These are phyloP conservation scores for Drosophila ercepeae DNA, from an alignment of 1,140 invertebrate genomes.

Conservation along the genomic window DNA sequence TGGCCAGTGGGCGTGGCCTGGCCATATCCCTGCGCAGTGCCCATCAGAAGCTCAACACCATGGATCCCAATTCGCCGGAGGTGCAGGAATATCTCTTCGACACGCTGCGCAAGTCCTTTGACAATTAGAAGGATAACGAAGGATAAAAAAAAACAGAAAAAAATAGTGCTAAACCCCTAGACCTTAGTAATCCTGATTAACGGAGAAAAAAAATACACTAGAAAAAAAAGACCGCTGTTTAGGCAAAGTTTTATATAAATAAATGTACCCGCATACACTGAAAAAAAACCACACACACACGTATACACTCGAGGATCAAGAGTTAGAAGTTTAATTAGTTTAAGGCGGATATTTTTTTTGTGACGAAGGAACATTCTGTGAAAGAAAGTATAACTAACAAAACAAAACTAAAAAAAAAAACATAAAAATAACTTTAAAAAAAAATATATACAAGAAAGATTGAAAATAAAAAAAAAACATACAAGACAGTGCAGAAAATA, in stretches of 20 bases:
- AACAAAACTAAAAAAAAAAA: background rate
- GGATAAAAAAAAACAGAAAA: background rate
- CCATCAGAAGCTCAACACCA: conserved; percentile 84
- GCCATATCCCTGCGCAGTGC: conserved; percentile 64
- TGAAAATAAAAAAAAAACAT: conserved; percentile 8
- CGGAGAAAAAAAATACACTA: too few relatives aligned
- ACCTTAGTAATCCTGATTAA: conserved; percentile 11
- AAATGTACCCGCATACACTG: conserved; percentile 21
- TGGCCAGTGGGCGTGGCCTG: conserved; percentile 20
- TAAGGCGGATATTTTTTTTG: conserved; percentile 65
- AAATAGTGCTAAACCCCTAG: conserved; percentile 7
- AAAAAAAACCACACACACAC: conserved; percentile 3
- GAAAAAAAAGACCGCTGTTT: conserved; percentile 39
- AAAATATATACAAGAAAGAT: conserved; percentile 19
- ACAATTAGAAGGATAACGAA: conserved; percentile 81
- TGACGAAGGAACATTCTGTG: conserved; percentile 36
- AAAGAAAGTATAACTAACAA: conserved; percentile 36
- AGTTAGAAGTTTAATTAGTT: conserved; percentile 60
- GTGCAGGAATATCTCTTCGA: conserved; percentile 88
- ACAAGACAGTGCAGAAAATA: conserved; percentile 28
- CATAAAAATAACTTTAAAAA: conserved; percentile 2
- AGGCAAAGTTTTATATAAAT: conserved; percentile 71
- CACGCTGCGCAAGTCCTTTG: conserved; percentile 86
- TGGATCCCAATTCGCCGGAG: conserved; percentile 85
- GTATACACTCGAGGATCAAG: conserved; percentile 12